Evolutionary conservation across 2,888 invertebrate genomes (phyloP).

Genomic region (Celastrina argiolus): DNA sequence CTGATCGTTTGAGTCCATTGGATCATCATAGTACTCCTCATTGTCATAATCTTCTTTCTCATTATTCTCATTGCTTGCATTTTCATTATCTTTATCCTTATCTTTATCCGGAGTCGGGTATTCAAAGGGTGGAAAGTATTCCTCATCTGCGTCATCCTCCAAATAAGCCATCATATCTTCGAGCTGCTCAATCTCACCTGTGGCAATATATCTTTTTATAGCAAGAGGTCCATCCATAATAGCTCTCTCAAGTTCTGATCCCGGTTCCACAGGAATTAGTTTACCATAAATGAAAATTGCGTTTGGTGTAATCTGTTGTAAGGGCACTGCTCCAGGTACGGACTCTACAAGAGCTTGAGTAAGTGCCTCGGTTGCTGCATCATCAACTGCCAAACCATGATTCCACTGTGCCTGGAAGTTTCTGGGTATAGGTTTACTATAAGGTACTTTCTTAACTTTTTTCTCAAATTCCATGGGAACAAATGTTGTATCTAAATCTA

Average conservation of each 20-base stretch:
- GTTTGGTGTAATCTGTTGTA: constrained; percentile 86
- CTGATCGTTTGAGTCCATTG: constrained; percentile 61
- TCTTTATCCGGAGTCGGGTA: constrained; percentile 57
- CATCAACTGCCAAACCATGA: constrained; percentile 80
- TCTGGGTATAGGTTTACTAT: constrained; percentile 96
- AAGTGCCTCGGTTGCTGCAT: constrained; percentile 78
- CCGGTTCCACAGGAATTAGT: constrained; percentile 86
- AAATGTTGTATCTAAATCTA: constrained; percentile 86
- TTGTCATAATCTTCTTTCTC: constrained; percentile 45
- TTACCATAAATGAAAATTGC: constrained; percentile 91
- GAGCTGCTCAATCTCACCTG: constrained; percentile 89
- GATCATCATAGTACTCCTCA: constrained; percentile 60
- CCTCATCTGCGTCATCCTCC: constrained; percentile 79
- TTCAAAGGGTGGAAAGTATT: constrained; percentile 65
- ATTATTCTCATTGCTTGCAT: constrained; percentile 52
- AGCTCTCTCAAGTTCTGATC: constrained; percentile 85
- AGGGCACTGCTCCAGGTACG: constrained; percentile 86
- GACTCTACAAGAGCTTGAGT: constrained; percentile 85
- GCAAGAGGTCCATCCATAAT: constrained; percentile 87
- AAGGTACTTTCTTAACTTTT: constrained; percentile 91
- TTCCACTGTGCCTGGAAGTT: constrained; percentile 99
- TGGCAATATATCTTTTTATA: constrained; percentile 85
- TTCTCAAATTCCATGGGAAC: constrained; percentile 83
- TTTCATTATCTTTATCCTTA: constrained; percentile 40
- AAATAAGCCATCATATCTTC: constrained; percentile 85